Conservation (phyloP, 1,140 invertebrate genomes). For the Trachymyrmex septentrionalis region DNA sequence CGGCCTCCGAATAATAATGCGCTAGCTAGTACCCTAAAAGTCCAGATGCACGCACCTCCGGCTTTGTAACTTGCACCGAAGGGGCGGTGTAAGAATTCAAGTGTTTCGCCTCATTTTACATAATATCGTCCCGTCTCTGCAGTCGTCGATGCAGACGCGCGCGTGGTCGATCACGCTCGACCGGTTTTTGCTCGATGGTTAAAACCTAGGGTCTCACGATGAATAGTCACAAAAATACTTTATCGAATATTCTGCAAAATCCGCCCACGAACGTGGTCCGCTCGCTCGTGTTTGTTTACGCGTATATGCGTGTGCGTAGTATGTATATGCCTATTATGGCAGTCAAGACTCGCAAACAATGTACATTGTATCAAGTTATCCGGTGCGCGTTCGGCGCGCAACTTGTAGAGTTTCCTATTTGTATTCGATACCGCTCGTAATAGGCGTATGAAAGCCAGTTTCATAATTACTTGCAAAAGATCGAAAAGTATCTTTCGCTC, state of each 20-base stretch:
- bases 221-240: conserved; percentile 85
- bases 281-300: conserved; percentile 60
- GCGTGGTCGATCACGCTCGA: conserved; percentile 44
- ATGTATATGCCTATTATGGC: conserved; percentile 58
- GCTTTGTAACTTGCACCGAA: conserved; percentile 40
- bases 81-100: conserved; percentile 42
- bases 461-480: conserved; percentile 47
- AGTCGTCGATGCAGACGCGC: conserved; percentile 34
- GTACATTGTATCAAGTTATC: conserved; percentile 55
- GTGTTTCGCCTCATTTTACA: conserved; percentile 37
- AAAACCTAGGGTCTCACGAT: conserved; percentile 67
- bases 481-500: conserved; percentile 48
- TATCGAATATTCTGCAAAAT: conserved; percentile 74
- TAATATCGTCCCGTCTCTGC: conserved; percentile 34
- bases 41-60: conserved; percentile 49
- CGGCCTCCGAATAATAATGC: conserved; percentile 83
- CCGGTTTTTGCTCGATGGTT: conserved; percentile 52
- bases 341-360: conserved; percentile 52
- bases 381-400: conserved; percentile 41
- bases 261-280: conserved; percentile 63
- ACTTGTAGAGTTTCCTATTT: conserved; percentile 41
- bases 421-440: conserved; percentile 47
- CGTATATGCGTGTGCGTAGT: conserved; percentile 52
- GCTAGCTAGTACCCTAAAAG: conserved; percentile 82
- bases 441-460: conserved; percentile 58